Base-by-base conservation (phyloP, 2,888 invertebrate species). In the Rhagium mordax region DNA sequence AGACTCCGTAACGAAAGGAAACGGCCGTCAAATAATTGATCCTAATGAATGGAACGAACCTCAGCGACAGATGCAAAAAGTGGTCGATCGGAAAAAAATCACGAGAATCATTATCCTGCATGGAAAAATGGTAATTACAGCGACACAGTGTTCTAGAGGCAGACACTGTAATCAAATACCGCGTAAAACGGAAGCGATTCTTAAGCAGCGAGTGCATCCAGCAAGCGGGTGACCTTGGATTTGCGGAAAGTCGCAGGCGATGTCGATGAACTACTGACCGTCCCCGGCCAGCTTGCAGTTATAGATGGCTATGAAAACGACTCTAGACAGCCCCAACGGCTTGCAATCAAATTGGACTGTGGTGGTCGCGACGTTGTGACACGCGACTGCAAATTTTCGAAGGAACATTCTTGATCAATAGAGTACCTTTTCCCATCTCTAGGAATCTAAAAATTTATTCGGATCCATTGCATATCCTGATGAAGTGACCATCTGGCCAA, bases 201-300 rank as follows among this genome's bases (percentile, higher is more conserved):
- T 60, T 60, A 57, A 72, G 65, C 67, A 67, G 71, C 65, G 71
- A 64, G 48, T 66, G 72, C 74, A 72, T 68, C 70, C 59, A 69
- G 60, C 57, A 73, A 79, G 80, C 79, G 79, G 79, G 82, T 86
- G 87, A 87, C 88, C 88, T 88, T 88, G 86, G 85, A 85, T 81
- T 86, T 84, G 86, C 87, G 87, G 87, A 88, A 88, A 88, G 87
- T 87, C 87, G 87, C 76, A 78, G 81, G 65, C 78, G 81, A 85
- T 86, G 88, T 88, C 88, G 87, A 86, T 88, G 88, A 88, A 88
- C 88, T 82, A 87, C 85, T 87, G 86, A 87, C 87, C 87, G 87
- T 67, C 69, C 72, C 75, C 24, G 71, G 47, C 61, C 59, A 33
- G 55, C 72, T 67, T 47, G 64, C 72, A 69, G 72, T 72, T 72